A percentile compares a stretch with the other conserved stretches of the same genome.
Evolutionary conservation across 2,797 vertebrate genomes (phyloP).

Genomic region (Propithecus deckenii): DNA sequence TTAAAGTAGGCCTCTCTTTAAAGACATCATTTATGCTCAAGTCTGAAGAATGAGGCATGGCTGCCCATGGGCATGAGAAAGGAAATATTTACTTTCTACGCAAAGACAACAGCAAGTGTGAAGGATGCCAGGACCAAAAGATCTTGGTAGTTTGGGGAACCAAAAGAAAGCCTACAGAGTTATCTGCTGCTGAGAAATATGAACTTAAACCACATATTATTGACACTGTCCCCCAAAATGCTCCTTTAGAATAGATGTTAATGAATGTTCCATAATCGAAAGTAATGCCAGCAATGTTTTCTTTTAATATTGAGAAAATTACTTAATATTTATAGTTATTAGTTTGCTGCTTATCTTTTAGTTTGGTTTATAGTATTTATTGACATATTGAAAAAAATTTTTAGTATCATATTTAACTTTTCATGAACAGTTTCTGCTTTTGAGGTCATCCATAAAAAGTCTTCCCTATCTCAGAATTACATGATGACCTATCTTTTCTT

Average conservation of each 20-base stretch:
- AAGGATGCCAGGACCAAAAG: not conserved
- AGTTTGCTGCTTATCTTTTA: not conserved
- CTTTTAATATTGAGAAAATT: not conserved
- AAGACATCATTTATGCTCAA: not conserved
- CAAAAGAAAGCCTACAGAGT: not conserved
- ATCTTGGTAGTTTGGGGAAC: not conserved
- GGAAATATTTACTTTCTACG: constrained; percentile 22
- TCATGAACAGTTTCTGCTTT: not conserved
- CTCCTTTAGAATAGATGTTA: not conserved
- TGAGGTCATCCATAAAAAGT: not conserved
- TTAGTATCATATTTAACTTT: not conserved
- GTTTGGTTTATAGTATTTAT: not conserved
- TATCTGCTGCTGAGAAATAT: not conserved
- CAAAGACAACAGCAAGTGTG: not conserved
- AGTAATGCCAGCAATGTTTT: not conserved
- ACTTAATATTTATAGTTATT: not conserved
- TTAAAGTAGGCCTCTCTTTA: not conserved
- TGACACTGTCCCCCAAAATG: not conserved
- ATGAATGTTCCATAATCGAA: not conserved
- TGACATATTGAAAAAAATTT: not conserved
- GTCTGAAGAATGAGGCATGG: not conserved
- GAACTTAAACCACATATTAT: not conserved
- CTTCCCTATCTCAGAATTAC: not conserved
- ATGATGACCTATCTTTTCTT: not conserved
- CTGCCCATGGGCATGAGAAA: not conserved